phyloP scores from a whole-genome alignment of 2,888 invertebrate species.

The Osmoderma eremita region DNA sequence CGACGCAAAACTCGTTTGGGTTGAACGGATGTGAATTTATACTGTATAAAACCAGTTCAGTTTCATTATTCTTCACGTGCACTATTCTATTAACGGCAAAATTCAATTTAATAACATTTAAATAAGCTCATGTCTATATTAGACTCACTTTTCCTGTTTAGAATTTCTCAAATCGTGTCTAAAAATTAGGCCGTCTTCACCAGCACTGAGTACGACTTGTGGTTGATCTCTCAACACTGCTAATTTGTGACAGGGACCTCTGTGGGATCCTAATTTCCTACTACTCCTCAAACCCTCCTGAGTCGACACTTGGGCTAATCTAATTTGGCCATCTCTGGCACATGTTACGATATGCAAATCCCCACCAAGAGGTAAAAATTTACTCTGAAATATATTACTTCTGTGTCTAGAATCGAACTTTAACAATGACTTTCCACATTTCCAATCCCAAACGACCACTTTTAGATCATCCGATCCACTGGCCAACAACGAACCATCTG shows the following conservation, averaged over 20 bases:
- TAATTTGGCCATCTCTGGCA: conserved; percentile 89
- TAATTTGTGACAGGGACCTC: conserved; percentile 86
- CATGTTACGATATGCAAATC: conserved; percentile 89
- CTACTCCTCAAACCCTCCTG: conserved; percentile 66
- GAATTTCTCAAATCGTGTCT: conserved; percentile 83
- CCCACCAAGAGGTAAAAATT: conserved; percentile 82
- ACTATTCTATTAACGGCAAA: conserved; percentile 64
- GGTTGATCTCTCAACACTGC: conserved; percentile 80
- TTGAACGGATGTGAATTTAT: conserved; percentile 85
- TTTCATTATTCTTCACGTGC: conserved; percentile 67
- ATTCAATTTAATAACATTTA: conserved; percentile 9
- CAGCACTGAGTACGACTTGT: conserved; percentile 83
- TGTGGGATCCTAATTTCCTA: conserved; percentile 73
- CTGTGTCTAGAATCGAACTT: conserved; percentile 84
- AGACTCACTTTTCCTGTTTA: conserved; percentile 70
- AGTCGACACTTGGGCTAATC: conserved; percentile 68
- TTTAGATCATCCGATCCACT: conserved; percentile 92
- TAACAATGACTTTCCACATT: conserved; percentile 72
- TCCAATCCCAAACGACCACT: conserved; percentile 93
- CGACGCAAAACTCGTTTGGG: conserved; percentile 81
- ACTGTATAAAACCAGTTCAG: conserved; percentile 84
- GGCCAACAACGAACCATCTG: conserved; percentile 78
- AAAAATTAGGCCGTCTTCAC: conserved; percentile 87
- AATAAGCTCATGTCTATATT: background rate
- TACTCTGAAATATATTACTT: conserved; percentile 90